Percentiles rank a stretch among this genome's conserved stretches.
Conservation (phyloP, 2,888 invertebrate species). For the Lasioglossum calceatum region DNA sequence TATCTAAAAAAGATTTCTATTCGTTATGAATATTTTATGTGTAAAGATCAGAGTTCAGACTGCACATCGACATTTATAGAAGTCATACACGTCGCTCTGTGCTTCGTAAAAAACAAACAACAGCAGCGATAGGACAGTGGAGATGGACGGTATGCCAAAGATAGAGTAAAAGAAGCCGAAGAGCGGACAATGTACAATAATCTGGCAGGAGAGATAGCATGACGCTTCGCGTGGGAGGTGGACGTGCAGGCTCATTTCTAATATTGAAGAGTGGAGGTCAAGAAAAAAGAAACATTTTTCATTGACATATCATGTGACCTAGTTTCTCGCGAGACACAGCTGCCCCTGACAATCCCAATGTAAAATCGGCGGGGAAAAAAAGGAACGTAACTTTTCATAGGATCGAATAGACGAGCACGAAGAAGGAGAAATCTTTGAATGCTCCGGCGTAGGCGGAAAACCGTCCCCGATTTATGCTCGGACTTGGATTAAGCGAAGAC, state of each 20-base stretch:
- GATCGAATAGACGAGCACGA: background rate
- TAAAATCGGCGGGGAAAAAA: background rate
- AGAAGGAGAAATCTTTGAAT: background rate
- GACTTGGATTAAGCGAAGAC: background rate
- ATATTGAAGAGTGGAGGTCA: conserved; percentile 11
- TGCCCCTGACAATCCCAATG: background rate
- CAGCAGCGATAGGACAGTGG: background rate
- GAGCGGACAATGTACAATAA: background rate
- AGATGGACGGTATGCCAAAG: background rate
- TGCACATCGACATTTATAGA: background rate
- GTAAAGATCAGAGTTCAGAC: background rate
- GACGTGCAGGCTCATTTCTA: conserved; percentile 1
- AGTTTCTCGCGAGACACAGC: background rate
- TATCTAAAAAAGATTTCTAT: background rate
- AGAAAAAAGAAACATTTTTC: background rate
- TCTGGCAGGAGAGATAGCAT: background rate
- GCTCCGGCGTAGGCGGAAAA: background rate
- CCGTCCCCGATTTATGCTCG: background rate
- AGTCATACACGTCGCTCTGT: background rate
- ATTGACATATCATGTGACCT: background rate
- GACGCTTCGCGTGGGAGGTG: background rate
- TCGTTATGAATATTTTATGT: background rate
- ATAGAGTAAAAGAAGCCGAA: background rate
- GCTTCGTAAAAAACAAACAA: background rate
- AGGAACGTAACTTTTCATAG: background rate